A percentile compares a stretch with the other conserved stretches of the same genome.
phyloP scores from a whole-genome alignment of 2,888 invertebrate genomes.

The Diplazon laetatorius region DNA sequence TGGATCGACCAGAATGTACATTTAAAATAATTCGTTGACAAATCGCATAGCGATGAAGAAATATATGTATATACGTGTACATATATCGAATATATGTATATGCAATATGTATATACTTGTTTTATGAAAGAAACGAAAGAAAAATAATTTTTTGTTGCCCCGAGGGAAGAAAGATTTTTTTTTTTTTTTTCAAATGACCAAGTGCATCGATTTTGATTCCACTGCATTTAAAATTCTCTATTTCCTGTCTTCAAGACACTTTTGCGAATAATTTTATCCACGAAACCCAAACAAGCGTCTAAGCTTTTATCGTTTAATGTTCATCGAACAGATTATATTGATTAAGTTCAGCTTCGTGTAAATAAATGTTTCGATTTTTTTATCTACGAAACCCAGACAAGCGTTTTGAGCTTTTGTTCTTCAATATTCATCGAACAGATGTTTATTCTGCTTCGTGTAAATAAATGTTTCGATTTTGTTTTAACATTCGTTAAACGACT shows the following conservation, averaged over 20 bases:
- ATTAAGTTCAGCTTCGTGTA: not conserved
- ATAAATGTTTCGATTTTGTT: constrained; percentile 1
- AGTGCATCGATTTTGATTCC: too few relatives aligned
- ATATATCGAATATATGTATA: not conserved
- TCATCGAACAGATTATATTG: not conserved
- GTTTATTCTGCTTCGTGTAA: constrained; percentile 7
- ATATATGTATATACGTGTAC: constrained; percentile 16
- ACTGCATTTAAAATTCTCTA: too few relatives aligned
- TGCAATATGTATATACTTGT: constrained; percentile 19
- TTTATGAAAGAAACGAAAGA: not conserved
- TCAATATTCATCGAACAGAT: not conserved
- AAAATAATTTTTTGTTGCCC: constrained; percentile 1
- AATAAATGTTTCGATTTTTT: too few relatives aligned
- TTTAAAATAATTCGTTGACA: constrained; percentile 32
- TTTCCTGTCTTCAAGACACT: too few relatives aligned
- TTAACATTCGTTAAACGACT: not conserved
- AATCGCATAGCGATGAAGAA: constrained; percentile 20
- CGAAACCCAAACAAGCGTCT: not conserved
- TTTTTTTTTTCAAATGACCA: too few relatives aligned
- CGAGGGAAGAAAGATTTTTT: constrained; percentile 17
- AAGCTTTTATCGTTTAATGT: constrained; percentile 6
- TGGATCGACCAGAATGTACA: constrained; percentile 20
- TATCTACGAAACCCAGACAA: not conserved
- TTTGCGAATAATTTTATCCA: constrained; percentile 6
- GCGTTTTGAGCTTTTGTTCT: not conserved